Base-by-base conservation (phyloP, 1,140 invertebrate genomes). In the Mizuhopecten yessoensis region DNA sequence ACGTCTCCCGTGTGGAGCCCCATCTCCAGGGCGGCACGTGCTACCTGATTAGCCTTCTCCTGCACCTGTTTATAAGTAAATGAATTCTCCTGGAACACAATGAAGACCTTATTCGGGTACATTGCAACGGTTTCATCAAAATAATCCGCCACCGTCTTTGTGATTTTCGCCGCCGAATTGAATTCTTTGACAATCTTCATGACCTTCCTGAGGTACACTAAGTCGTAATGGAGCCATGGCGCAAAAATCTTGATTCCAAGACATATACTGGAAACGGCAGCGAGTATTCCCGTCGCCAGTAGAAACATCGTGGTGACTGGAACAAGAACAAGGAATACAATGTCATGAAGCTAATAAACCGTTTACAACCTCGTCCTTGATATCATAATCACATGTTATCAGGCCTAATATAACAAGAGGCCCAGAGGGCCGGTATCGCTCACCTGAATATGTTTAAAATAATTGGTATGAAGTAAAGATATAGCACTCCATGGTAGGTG, bases 221-320 rank as follows among this genome's bases (percentile, higher is more conserved):
- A 13, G 33, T 91, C 90, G 20, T 86, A 34, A 5, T 42, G 34
- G 13, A 91, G 17, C 90, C 90, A 91, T 13, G 90, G 90, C 39
- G 87, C 34, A 36, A 88, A 91, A 20, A 42, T 86, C 29, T 91
- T 91, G 29, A 89, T 45, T 10, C 90, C 90, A 23, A 91, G 75
- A 49, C 89, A 91, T 9, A 88, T 34, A 1, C 87, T 57, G 15
- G 86, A n/a, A 15, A 86, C 17, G n/a, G 87, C 90, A 20, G 57
- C n/a, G 49, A 90, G n/a, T 34, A 88, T 86, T 36, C 90, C 88
- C 17, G 75, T 29, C 15, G 94, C 94, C 93, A 95, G 95, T 0
- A 95, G 92, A 86, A 94, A 94, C 90, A 93, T 95, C 96, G n/a
- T 75, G 57, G n/a, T n/a, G 23, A 3, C 57, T 75, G 57, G 11